These are phyloP conservation scores for Cyprinodon tularosa DNA, from an alignment of 2,113 vertebrate species.

Conservation along the genomic window DNA sequence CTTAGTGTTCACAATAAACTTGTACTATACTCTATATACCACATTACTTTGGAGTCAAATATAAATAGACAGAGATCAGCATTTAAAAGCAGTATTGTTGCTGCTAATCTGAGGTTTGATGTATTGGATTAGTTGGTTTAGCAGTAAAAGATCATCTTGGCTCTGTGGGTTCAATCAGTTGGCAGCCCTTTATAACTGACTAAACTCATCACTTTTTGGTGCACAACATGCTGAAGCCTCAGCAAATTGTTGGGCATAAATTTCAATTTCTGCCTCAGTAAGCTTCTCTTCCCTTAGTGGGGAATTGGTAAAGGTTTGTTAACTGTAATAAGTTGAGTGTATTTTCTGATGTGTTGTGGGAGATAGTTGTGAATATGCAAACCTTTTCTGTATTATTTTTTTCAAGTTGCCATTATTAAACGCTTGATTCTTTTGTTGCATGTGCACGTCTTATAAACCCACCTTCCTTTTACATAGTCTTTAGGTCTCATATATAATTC, in stretches of 20 bases:
- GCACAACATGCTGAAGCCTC: background rate
- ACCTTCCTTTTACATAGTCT: constrained; percentile 1
- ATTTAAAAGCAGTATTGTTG: too few relatives aligned
- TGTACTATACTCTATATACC: too few relatives aligned
- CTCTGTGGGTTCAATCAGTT: background rate
- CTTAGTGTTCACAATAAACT: too few relatives aligned
- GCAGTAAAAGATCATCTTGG: background rate
- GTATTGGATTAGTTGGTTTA: too few relatives aligned
- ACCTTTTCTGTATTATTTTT: background rate
- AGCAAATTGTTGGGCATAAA: constrained; percentile 1
- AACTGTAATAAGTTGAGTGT: background rate
- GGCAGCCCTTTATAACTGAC: background rate
- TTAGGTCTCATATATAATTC: constrained; percentile 26
- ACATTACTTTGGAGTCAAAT: too few relatives aligned
- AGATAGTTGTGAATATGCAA: background rate
- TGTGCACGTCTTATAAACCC: background rate
- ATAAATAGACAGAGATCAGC: too few relatives aligned
- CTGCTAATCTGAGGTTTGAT: too few relatives aligned
- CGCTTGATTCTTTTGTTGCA: background rate
- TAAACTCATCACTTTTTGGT: background rate
- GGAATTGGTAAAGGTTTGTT: background rate
- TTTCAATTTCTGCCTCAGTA: constrained; percentile 7
- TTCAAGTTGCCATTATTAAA: background rate
- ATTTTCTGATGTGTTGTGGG: background rate
- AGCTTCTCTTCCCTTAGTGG: constrained; percentile 7